These are phyloP conservation scores for Caenorhabditis imperialis DNA, from an alignment of 2,888 invertebrate species.

Conservation along the genomic window DNA sequence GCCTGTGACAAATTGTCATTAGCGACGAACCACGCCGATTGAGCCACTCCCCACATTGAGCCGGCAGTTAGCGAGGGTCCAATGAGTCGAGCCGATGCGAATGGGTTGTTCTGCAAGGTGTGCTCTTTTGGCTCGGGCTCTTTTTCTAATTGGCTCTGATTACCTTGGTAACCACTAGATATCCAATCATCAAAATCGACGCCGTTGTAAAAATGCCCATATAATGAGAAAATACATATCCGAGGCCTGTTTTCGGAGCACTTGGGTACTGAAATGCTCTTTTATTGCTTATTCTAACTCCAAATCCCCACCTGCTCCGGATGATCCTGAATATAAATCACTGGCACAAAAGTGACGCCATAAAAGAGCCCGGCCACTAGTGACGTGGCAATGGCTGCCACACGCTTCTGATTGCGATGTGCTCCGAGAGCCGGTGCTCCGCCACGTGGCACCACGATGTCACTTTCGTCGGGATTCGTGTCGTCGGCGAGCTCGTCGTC, in stretches of 20 bases:
- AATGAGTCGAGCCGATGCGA: slow-evolving; percentile 76
- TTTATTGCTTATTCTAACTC: not conserved
- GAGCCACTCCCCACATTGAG: slow-evolving; percentile 80
- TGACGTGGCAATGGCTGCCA: slow-evolving; percentile 77
- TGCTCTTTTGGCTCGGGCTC: not conserved
- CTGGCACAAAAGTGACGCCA: slow-evolving; percentile 80
- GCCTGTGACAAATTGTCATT: slow-evolving; percentile 80
- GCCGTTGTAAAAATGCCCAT: slow-evolving; percentile 79
- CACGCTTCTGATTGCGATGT: slow-evolving; percentile 35
- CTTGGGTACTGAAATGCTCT: slow-evolving; percentile 67
- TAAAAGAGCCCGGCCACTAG: slow-evolving; percentile 80
- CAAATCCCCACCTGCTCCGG: slow-evolving; percentile 48
- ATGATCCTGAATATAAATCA: slow-evolving; percentile 80
- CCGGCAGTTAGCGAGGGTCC: slow-evolving; percentile 78
- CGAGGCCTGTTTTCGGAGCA: slow-evolving; percentile 69
- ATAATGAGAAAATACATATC: slow-evolving; percentile 80
- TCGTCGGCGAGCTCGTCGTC: slow-evolving; percentile 43
- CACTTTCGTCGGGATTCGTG: slow-evolving; percentile 22
- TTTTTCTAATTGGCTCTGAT: not conserved
- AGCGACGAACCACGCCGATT: slow-evolving; percentile 80
- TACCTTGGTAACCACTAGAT: slow-evolving; percentile 39
- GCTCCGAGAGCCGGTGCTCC: slow-evolving; percentile 15
- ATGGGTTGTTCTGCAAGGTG: slow-evolving; percentile 77
- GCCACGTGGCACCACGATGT: slow-evolving; percentile 33
- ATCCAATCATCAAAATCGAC: slow-evolving; percentile 78